Evolutionary conservation across 2,113 vertebrate species (phyloP).

Genomic region (Colistium nudipinnis): DNA sequence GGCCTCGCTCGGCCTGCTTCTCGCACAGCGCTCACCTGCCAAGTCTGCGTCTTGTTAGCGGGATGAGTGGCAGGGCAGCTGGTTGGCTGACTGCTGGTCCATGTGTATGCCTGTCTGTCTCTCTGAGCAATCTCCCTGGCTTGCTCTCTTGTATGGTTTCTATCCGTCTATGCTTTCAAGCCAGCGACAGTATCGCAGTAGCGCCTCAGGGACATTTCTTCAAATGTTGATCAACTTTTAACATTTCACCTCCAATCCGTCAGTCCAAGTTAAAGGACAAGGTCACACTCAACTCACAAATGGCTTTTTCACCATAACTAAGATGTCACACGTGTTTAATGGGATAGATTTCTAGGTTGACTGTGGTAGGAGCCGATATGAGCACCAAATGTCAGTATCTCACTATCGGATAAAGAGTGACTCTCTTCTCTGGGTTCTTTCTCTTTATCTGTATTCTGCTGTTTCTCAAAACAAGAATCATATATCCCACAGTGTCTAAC

Average conservation of each 20-base stretch:
- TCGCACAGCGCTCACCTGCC: constrained; percentile 61
- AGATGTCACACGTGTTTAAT: too few species aligned
- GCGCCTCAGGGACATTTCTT: neutral
- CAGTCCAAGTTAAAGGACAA: too few species aligned
- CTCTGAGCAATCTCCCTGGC: constrained; percentile 18
- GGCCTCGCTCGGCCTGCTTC: constrained; percentile 28
- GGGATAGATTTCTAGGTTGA: neutral
- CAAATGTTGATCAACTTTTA: too few species aligned
- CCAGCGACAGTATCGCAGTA: neutral
- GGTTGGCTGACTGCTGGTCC: constrained; percentile 36
- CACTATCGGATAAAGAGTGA: neutral
- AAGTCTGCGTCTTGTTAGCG: constrained; percentile 62
- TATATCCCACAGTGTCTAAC: neutral
- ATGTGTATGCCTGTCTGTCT: constrained; percentile 38
- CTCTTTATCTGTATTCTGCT: too few species aligned
- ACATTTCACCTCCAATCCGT: too few species aligned
- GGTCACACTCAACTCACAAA: too few species aligned
- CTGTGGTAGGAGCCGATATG: constrained; percentile 3
- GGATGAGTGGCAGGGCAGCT: constrained; percentile 39
- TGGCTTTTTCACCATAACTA: too few species aligned
- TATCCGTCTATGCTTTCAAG: neutral
- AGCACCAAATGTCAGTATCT: neutral
- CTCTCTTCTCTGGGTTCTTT: too few species aligned
- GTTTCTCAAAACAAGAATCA: neutral
- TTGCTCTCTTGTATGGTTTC: constrained; percentile 15